phyloP scores from a whole-genome alignment of 2,113 vertebrate species.

The Ameiurus melas region DNA sequence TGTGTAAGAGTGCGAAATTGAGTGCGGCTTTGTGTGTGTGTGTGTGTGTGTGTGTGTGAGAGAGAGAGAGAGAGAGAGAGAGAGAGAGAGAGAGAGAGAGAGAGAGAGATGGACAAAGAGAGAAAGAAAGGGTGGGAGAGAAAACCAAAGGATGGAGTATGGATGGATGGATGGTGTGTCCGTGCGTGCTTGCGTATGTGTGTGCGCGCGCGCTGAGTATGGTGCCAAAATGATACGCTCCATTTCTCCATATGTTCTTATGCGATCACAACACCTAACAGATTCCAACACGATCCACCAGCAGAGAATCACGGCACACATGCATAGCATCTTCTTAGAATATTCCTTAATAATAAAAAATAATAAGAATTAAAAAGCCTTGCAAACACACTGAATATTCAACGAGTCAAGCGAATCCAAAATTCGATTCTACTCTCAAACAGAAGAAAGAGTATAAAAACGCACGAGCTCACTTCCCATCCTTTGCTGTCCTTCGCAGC shows the following conservation, averaged over 20 bases:
- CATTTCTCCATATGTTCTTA: constrained; percentile 34
- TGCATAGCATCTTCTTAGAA: background rate
- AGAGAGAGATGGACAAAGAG: background rate
- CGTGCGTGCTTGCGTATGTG: background rate
- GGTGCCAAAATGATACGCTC: background rate
- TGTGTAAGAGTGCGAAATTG: too few relatives aligned
- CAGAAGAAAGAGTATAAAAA: too few relatives aligned
- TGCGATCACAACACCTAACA: constrained; percentile 3
- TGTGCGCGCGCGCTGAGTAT: background rate
- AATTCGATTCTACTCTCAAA: background rate
- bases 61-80: too few relatives aligned
- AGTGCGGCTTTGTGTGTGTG: too few relatives aligned
- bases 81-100: background rate
- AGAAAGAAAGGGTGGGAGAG: constrained; percentile 4
- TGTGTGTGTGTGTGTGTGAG: too few relatives aligned
- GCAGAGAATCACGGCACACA: background rate
- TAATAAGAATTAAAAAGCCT: background rate
- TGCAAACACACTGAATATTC: background rate
- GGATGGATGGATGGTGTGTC: too few relatives aligned
- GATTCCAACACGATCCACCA: background rate
- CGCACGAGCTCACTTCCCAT: background rate
- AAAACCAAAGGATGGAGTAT: background rate
- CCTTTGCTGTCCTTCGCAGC: background rate
- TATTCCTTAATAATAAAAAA: background rate
- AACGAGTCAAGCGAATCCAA: background rate